Evolutionary conservation across 1,140 invertebrate species (phyloP).

Genomic region (Drosophila aff.): DNA sequence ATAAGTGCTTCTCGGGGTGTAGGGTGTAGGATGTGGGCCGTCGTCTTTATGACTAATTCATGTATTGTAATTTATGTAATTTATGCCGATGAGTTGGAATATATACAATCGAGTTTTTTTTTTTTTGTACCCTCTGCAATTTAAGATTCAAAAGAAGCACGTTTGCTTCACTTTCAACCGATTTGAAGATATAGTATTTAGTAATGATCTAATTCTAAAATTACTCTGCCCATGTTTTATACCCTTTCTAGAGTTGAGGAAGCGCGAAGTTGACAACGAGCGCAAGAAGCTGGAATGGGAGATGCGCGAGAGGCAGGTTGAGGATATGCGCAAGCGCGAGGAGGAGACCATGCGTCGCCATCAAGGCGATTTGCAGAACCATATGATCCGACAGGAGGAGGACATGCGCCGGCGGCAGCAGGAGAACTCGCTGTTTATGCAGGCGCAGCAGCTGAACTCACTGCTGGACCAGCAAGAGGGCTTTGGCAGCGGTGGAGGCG

Average conservation of each 20-base stretch:
- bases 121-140: not conserved
- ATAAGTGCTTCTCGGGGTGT: not conserved
- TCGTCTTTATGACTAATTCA: conserved; percentile 6
- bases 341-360: conserved; percentile 90
- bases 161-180: not conserved
- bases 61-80: conserved; percentile 1
- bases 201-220: no score
- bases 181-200: not conserved
- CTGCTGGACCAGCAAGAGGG: conserved; percentile 87
- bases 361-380: conserved; percentile 90
- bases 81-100: not conserved
- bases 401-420: conserved; percentile 92
- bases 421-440: conserved; percentile 93
- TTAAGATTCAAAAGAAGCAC: not conserved
- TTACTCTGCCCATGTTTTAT: no score
- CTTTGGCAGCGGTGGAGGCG: conserved; percentile 45
- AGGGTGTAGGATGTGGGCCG: not conserved
- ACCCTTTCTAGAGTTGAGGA: conserved; percentile 89
- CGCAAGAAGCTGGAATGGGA: conserved; percentile 95
- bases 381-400: conserved; percentile 92
- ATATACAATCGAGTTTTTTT: not conserved
- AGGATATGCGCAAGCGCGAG: conserved; percentile 91
- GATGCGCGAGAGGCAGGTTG: conserved; percentile 92
- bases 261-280: conserved; percentile 94
- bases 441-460: conserved; percentile 88